Evolutionary conservation across 2,888 invertebrate species (phyloP), one percentile per base, ranked within the genome.

Genomic region (Ochropacha duplaris): DNA sequence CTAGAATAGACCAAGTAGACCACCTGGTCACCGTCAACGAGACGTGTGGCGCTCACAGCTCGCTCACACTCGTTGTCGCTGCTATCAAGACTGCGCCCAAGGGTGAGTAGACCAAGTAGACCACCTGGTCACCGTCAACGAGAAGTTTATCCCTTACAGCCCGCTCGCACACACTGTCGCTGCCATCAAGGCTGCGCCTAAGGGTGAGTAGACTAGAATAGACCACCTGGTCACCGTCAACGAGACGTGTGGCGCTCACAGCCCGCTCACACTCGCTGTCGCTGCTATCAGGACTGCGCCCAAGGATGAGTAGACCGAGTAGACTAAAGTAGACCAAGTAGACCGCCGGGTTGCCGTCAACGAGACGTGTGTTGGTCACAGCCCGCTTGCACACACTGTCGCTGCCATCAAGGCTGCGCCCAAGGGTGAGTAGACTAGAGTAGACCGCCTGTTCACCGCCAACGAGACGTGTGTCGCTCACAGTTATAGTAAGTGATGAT

Each of bases 191-290:
- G 95, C 95, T 19, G 97, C 97, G 11, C 96, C 96, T 0, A 95
- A 94, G 66, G 75, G 76, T 76, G 55, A 14, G 34, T 34, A 34
- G 34, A 31, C 31, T 9, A 11, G n/a, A 31, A 11, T 31, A 31
- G 98, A 99, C 92, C 94, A 98, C 22, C 94, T 96, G 28, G 87
- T 96, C 16, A 95, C 95, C 55, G 98, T 98, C 70, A 98, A 98
- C 88, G 96, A 97, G 54, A 94, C 93, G 56, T 94, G 95, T 72
- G 93, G 98, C 57, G 96, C 97, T 70, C 95, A 96, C 71, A 96
- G 96, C 52, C 95, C 96, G 5, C 90, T 98, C 57, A 97, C 98
- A 66, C 93, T 94, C 70, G 98, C 98, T 9, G 98, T 98, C n/a
- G 95, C 96, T 70, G 96, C 97, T 1, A 94, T 98, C 74, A 98